Conservation (phyloP, 2,113 vertebrate species). For the Pelodiscus sinensis region DNA sequence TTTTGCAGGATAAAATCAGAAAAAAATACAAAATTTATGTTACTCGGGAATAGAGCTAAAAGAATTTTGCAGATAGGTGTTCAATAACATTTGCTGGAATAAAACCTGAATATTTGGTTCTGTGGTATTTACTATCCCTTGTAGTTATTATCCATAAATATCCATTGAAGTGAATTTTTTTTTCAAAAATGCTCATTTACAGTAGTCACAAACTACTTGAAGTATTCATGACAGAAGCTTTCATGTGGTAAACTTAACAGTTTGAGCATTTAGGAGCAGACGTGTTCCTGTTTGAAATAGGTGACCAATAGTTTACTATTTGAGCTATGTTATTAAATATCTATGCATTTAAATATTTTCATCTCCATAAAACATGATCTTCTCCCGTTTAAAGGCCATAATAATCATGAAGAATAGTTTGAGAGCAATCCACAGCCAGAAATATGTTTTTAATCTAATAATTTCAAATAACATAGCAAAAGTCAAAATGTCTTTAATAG, state of each 20-base stretch:
- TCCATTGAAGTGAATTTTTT: not conserved
- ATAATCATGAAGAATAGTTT: not conserved
- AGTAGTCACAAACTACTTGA: not conserved
- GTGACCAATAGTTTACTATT: not conserved
- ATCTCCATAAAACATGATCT: not conserved
- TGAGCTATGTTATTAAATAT: not conserved
- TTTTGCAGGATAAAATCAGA: not conserved
- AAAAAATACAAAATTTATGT: not conserved
- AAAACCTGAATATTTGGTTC: not conserved
- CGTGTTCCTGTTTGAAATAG: not conserved
- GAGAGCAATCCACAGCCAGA: not conserved
- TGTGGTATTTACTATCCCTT: not conserved
- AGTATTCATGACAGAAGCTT: not conserved
- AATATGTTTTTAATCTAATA: not conserved
- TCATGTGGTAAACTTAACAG: not conserved
- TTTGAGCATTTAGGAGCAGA: not conserved
- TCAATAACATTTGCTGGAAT: not conserved
- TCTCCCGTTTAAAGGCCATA: not conserved
- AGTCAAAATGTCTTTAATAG: not conserved
- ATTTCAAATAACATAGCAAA: not conserved
- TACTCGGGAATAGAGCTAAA: not conserved
- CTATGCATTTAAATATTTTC: not conserved
- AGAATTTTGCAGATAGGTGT: not conserved
- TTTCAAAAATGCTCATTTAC: not conserved
- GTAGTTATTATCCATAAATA: not conserved